phyloP scores from a whole-genome alignment of 1,140 invertebrate genomes.

The Penaeus japonicus region DNA sequence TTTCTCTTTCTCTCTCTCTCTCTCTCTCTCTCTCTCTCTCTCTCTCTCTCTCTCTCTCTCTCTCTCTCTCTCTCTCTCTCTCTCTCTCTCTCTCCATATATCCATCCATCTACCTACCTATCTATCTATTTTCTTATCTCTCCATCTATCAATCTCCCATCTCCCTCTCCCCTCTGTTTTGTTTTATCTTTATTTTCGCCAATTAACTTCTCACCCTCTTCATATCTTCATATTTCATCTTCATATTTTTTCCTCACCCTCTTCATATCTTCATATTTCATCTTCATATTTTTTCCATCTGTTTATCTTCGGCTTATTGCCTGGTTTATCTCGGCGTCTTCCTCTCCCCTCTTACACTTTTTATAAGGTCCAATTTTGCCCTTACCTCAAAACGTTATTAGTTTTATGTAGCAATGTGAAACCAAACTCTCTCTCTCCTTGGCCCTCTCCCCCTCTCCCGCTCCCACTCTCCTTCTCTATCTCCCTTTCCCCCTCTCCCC shows the following conservation, averaged over 20 bases:
- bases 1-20: too few relatives aligned
- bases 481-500: too few relatives aligned
- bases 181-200: not conserved
- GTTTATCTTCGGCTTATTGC: too few relatives aligned
- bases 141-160: not conserved
- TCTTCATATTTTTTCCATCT: too few relatives aligned
- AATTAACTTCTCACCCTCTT: not conserved
- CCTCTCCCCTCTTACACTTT: too few relatives aligned
- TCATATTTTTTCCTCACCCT: not conserved
- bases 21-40: constrained; percentile 1
- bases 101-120: not conserved
- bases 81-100: not conserved
- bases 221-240: not conserved
- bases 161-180: not conserved
- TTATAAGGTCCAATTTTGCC: too few relatives aligned
- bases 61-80: not conserved
- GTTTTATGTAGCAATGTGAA: too few relatives aligned
- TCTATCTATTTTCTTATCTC: not conserved
- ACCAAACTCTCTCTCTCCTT: not conserved
- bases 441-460: not conserved
- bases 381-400: too few relatives aligned
- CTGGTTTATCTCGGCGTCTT: too few relatives aligned
- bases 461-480: not conserved
- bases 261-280: not conserved
- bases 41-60: not conserved